These are phyloP conservation scores for Porphyrio hochstetteri DNA, from an alignment of 2,113 vertebrate genomes.

Conservation along the genomic window DNA sequence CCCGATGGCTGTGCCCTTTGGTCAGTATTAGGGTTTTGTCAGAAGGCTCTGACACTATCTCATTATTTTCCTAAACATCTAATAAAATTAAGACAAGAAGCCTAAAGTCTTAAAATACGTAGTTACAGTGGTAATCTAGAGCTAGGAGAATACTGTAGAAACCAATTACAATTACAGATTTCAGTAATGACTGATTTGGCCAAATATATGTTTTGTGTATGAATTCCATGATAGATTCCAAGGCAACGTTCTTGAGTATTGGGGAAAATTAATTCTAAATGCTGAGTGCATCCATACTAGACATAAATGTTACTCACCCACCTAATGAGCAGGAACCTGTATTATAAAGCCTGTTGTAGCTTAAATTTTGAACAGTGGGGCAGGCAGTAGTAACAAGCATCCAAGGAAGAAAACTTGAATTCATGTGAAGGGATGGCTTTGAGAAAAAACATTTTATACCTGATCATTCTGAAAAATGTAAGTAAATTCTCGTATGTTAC, in stretches of 20 bases:
- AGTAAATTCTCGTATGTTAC: not conserved
- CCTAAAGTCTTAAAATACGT: constrained; percentile 42
- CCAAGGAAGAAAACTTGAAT: not conserved
- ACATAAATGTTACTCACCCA: not conserved
- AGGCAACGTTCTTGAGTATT: not conserved
- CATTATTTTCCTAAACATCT: constrained; percentile 46
- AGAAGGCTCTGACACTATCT: constrained; percentile 33
- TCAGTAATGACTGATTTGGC: constrained; percentile 37
- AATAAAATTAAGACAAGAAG: constrained; percentile 51
- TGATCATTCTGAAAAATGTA: not conserved
- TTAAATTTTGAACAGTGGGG: not conserved
- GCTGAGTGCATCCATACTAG: not conserved
- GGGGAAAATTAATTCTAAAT: constrained; percentile 28
- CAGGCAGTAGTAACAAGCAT: constrained; percentile 19
- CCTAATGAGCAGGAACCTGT: not conserved
- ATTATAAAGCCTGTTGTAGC: not conserved
- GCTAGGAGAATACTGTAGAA: constrained; percentile 37
- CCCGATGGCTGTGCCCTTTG: not conserved
- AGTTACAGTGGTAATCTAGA: constrained; percentile 54
- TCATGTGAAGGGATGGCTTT: not conserved
- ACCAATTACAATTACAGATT: constrained; percentile 32
- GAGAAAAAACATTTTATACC: not conserved
- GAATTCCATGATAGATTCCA: constrained; percentile 2
- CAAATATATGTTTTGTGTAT: constrained; percentile 21
- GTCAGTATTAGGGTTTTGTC: constrained; percentile 3